Base-by-base conservation (phyloP, 2,888 invertebrate genomes). In the Vannuccia rotundouncinata region DNA sequence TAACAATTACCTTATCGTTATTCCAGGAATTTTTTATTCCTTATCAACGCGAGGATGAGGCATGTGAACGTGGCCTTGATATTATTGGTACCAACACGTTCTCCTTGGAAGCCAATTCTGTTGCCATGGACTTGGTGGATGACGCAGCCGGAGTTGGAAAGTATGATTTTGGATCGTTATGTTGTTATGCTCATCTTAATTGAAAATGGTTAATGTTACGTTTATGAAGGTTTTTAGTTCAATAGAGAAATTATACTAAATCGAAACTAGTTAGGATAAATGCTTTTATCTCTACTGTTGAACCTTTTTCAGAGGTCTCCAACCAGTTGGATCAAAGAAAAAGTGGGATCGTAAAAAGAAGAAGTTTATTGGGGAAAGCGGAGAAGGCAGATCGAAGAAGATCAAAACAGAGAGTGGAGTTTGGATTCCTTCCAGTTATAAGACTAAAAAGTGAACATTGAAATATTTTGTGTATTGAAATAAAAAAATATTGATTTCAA, bases 341-440 rank as follows among this genome's bases (percentile, higher is more conserved):
- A 84, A 1, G 83, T 90, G 98, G 98, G 97, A 98, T 89, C 91
- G 95, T 77, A 95, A 95, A 87, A 92, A 93, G 88, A 98, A 97
- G 91, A 96, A 94, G 90, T 95, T 95, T 92, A 92, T 98, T 31
- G 85, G 86, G 31, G 83, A 77, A 80, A 83, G 78, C 82, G 86
- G 83, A 17, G 82, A 83, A 0, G 85, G 80, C 0, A 91, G 91
- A 83, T 88, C 89, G 28, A 92, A 92, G 79, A 94, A 93, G 89
- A 95, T 99, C 83, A 92, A 92, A 84, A 97, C 97, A 0, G 99
- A 99, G 89, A 95, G 95, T 82, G 99, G 97, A 25, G 92, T 91
- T 0, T 94, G 94, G 92, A 95, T 99, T 84, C 93, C 96, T 0
- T 94, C 96, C 0, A 92, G 94, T 17, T 98, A 94, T 89, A 96